phyloP scores from a whole-genome alignment of 2,888 invertebrate species.

The Willowsia nigromaculata region DNA sequence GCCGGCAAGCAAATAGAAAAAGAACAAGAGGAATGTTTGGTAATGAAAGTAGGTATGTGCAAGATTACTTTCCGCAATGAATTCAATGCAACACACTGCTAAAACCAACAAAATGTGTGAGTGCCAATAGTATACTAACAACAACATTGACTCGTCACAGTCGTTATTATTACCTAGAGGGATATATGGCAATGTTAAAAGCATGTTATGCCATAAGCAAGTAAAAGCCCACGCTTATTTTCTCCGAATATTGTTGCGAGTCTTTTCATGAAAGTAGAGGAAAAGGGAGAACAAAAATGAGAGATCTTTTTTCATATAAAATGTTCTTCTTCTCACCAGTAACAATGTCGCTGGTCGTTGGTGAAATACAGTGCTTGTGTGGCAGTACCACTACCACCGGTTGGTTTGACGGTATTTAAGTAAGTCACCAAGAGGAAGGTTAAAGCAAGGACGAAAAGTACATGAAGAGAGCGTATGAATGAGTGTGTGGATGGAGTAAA shows the following conservation, averaged over 20 bases:
- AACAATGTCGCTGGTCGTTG: background rate
- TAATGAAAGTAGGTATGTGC: background rate
- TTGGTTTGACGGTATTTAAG: conserved; percentile 35
- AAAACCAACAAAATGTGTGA: background rate
- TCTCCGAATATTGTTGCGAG: background rate
- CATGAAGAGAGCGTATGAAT: background rate
- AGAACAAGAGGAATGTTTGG: background rate
- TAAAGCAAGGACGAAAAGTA: conserved; percentile 58
- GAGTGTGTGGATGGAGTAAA: background rate
- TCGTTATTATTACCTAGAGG: background rate
- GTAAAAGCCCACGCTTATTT: background rate
- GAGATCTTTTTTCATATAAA: background rate
- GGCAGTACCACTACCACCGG: background rate
- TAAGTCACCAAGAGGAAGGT: conserved; percentile 50
- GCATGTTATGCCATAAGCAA: background rate
- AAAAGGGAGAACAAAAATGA: background rate
- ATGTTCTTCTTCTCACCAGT: background rate
- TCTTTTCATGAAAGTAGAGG: no score
- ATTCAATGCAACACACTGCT: background rate
- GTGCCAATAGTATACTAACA: background rate
- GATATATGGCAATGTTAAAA: background rate
- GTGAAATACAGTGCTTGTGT: background rate
- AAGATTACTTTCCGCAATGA: background rate
- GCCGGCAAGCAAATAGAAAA: background rate
- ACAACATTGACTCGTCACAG: background rate